Conservation (phyloP, 1,140 invertebrate species). For the Ceratosolen fusciceps region DNA sequence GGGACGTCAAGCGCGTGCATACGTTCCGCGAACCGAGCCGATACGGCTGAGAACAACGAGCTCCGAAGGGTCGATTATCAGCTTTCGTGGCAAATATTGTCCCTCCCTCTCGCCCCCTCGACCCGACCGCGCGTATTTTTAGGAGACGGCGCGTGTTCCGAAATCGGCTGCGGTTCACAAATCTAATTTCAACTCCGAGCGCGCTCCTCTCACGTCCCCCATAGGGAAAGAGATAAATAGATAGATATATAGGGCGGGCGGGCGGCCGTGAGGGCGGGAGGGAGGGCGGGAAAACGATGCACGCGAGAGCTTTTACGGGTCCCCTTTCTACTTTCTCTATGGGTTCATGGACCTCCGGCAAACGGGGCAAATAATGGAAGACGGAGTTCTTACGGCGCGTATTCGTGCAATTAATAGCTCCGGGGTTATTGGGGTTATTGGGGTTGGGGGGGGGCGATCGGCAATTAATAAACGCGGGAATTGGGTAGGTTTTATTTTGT, state of each 20-base stretch:
- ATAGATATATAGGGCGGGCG: neutral
- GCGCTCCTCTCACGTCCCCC: neutral
- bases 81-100: too few species aligned
- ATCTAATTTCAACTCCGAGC: slow-evolving; percentile 43
- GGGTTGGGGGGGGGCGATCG: neutral
- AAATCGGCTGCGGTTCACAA: slow-evolving; percentile 39
- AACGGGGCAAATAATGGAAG: neutral
- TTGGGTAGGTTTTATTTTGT: too few species aligned
- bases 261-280: neutral
- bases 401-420: neutral
- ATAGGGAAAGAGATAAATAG: neutral
- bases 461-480: slow-evolving; percentile 5
- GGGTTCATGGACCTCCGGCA: slow-evolving; percentile 31
- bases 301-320: slow-evolving; percentile 21
- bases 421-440: too few species aligned
- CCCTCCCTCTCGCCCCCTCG: too few species aligned
- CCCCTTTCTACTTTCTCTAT: neutral
- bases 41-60: too few species aligned
- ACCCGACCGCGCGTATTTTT: slow-evolving; percentile 10
- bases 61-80: too few species aligned
- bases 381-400: neutral
- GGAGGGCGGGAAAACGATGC: slow-evolving; percentile 5
- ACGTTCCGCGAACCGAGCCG: too few species aligned
- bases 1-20: neutral
- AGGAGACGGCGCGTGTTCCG: neutral